Evolutionary conservation across 2,113 vertebrate species (phyloP), one percentile per base, ranked within the genome.

Genomic region (Passer montanus): DNA sequence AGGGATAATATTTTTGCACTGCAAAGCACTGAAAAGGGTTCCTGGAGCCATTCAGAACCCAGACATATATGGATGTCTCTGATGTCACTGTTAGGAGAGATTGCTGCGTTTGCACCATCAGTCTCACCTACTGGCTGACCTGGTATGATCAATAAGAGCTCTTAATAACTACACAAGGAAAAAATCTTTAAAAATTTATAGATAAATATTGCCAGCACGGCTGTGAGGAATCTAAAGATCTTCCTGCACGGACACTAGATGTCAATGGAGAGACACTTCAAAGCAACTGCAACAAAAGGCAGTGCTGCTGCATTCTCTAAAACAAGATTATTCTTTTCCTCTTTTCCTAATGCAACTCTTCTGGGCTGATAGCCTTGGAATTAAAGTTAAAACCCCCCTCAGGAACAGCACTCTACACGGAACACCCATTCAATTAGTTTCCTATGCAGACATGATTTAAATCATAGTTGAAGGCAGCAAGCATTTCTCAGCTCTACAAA

Each of bases 201-300:
- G 44, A 39, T 33, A 58, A 90, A 60, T 84, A 79, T 26, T 77
- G 47, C 22, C 52, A 59, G 53, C 47, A 35, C 0, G 2, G 35
- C 52, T 31, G 15, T 37, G 67, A 80, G 70, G 68, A 70, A 76
- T 58, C 70, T 55, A 18, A 81, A 91, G 68, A 60, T 60, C 94
- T 86, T 91, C 76, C 84, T 28, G 30, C 52, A 70, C 0, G 50
- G 93, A 95, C 95, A 96, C 93, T 97, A 97, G 96, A 74, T 97
- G 95, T 97, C 97, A 97, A 96, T 43, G 93, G 93, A 96, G 96
- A 95, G 91, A 94, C 89, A 70, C 73, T 66, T 92, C 84, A 84
- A 91, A 89, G 44, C 72, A 63, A 62, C 41, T 78, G 86, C 78
- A 92, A 91, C 76, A 91, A 92, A 96, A 62, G 84, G 58, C 37